phyloP scores from a whole-genome alignment of 64 coral and sea anemone species.

The Acropora tenuis region DNA sequence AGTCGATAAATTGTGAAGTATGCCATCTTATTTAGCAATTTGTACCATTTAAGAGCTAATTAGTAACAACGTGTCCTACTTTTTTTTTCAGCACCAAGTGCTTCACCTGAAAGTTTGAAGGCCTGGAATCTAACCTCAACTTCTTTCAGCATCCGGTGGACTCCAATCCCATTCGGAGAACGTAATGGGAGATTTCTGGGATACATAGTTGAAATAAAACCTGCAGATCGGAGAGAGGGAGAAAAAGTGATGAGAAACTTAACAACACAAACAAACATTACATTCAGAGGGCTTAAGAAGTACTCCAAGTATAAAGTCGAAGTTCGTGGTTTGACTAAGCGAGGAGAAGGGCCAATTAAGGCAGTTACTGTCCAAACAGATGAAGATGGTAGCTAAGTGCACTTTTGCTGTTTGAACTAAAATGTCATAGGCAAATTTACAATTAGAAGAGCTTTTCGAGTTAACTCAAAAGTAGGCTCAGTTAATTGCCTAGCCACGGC shows the following conservation, averaged over 20 bases:
- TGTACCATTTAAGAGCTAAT: neutral
- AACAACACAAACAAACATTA: neutral
- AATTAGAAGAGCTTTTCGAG: too few relatives aligned
- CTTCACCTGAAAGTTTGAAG: neutral
- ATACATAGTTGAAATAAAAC: neutral
- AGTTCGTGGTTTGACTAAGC: neutral
- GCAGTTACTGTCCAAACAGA: neutral
- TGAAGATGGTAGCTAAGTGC: constrained; percentile 19
- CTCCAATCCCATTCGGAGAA: neutral
- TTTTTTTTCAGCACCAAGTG: neutral
- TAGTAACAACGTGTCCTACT: neutral
- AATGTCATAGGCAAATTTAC: too few relatives aligned
- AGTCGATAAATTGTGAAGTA: neutral
- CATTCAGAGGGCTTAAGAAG: neutral
- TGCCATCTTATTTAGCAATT: neutral
- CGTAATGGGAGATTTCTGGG: constrained; percentile 26
- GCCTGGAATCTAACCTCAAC: constrained; percentile 35
- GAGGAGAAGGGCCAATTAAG: neutral
- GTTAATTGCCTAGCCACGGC: too few relatives aligned
- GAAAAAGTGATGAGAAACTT: neutral
- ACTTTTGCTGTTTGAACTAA: too few relatives aligned
- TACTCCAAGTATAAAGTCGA: neutral
- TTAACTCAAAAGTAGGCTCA: too few relatives aligned
- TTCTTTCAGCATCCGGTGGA: neutral
- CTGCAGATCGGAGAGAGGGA: neutral